A percentile compares a stretch with the other conserved stretches of the same genome.
Conservation (phyloP, 2,888 invertebrate species). For the Ophion costatus region DNA sequence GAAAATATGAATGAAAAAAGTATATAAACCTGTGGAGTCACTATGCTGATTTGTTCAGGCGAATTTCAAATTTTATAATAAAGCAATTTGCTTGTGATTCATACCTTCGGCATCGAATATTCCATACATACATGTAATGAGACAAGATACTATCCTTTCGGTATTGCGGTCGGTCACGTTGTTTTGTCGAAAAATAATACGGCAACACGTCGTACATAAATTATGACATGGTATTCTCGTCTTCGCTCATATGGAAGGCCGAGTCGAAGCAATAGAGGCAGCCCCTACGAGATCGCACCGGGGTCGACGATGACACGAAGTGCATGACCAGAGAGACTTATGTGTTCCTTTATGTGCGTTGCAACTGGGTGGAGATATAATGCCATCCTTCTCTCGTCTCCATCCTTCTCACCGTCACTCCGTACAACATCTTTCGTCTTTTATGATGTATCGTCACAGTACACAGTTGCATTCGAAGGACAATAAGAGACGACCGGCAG, state of each 20-base stretch:
- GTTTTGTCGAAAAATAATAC: constrained; percentile 26
- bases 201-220: constrained; percentile 36
- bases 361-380: constrained; percentile 40
- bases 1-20: no score
- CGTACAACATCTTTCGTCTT: constrained; percentile 46
- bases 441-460: constrained; percentile 47
- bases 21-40: no score
- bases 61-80: constrained; percentile 1
- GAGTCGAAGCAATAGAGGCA: constrained; percentile 19
- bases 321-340: constrained; percentile 23
- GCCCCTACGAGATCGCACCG: constrained; percentile 23
- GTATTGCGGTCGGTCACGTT: constrained; percentile 1
- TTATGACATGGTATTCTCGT: constrained; percentile 57
- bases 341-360: background rate
- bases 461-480: constrained; percentile 24
- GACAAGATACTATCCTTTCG: constrained; percentile 23
- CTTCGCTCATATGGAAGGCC: constrained; percentile 53
- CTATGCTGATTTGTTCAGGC: no score
- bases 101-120: background rate
- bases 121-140: constrained; percentile 14
- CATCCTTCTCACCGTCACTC: constrained; percentile 29
- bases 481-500: background rate
- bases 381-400: constrained; percentile 50
- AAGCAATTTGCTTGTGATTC: background rate
- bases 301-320: constrained; percentile 11